Evolutionary conservation across 2,888 invertebrate genomes (phyloP).

Genomic region (Tinea semifulvella): DNA sequence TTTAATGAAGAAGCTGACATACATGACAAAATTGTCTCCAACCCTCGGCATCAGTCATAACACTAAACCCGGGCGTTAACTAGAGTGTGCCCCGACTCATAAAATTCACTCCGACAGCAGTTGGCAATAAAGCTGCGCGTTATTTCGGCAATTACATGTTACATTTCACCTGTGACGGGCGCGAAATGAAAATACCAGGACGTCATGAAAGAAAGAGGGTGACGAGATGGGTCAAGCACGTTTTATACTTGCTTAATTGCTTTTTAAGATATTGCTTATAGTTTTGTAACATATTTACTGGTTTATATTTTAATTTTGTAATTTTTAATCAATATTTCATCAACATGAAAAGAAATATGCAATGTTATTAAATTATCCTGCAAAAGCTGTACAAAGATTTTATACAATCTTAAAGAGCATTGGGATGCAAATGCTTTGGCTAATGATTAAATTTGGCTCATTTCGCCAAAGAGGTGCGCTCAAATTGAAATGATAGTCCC

Average conservation of each 20-base stretch:
- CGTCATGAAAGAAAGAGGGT: slow-evolving; percentile 17
- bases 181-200: slow-evolving; percentile 40
- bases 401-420: not conserved
- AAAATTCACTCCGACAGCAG: slow-evolving; percentile 24
- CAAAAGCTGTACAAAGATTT: not conserved
- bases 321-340: too few relatives aligned
- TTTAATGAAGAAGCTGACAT: slow-evolving; percentile 5
- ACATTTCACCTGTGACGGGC: slow-evolving; percentile 37
- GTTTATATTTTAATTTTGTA: too few relatives aligned
- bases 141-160: slow-evolving; percentile 35
- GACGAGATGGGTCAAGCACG: not conserved
- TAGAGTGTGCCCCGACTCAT: slow-evolving; percentile 7
- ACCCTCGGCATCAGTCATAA: slow-evolving; percentile 8
- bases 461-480: slow-evolving; percentile 11
- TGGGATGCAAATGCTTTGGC: slow-evolving; percentile 3
- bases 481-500: slow-evolving; percentile 17
- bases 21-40: slow-evolving; percentile 1
- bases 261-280: not conserved
- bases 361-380: too few relatives aligned
- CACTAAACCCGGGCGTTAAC: slow-evolving; percentile 8
- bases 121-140: slow-evolving; percentile 34
- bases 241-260: slow-evolving; percentile 5
- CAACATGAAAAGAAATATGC: too few relatives aligned
- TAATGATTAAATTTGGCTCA: slow-evolving; percentile 16
- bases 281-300: too few relatives aligned